phyloP scores from a whole-genome alignment of 2,113 vertebrate genomes.

The Poeciliopsis retropinna region DNA sequence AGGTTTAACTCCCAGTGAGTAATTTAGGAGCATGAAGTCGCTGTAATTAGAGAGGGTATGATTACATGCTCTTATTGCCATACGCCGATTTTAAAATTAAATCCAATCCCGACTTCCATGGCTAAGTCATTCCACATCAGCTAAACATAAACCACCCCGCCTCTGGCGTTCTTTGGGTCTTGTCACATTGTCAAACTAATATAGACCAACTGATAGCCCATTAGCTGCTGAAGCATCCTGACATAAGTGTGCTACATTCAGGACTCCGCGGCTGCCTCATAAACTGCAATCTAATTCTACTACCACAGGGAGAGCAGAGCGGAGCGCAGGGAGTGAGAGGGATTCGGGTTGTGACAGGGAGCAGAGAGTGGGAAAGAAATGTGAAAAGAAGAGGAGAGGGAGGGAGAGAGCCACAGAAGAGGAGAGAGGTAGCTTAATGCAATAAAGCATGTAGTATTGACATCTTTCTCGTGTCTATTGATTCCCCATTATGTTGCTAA shows the following conservation, averaged over 20 bases:
- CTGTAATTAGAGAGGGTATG: background rate
- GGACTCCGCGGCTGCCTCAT: constrained; percentile 58
- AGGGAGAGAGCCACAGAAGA: constrained; percentile 57
- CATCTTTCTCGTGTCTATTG: constrained; percentile 84
- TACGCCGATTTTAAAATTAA: constrained; percentile 7
- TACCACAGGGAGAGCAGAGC: constrained; percentile 52
- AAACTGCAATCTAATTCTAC: constrained; percentile 76
- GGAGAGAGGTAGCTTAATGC: constrained; percentile 79
- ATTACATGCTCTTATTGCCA: background rate
- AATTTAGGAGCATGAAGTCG: constrained; percentile 21
- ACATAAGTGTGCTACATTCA: constrained; percentile 61
- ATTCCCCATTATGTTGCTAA: constrained; percentile 86
- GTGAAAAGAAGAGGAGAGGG: constrained; percentile 9
- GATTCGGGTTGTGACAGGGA: constrained; percentile 38
- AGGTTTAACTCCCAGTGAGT: constrained; percentile 23
- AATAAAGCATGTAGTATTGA: constrained; percentile 85
- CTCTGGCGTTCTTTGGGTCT: constrained; percentile 15
- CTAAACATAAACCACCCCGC: constrained; percentile 20
- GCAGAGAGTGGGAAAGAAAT: constrained; percentile 40
- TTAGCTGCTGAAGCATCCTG: constrained; percentile 64
- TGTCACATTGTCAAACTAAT: constrained; percentile 44
- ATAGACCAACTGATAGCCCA: constrained; percentile 58
- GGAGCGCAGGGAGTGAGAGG: constrained; percentile 51
- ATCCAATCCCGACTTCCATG: constrained; percentile 9
- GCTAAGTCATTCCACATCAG: constrained; percentile 11